phyloP scores from a whole-genome alignment of 2,797 vertebrate genomes.

The Salarias fasciatus region DNA sequence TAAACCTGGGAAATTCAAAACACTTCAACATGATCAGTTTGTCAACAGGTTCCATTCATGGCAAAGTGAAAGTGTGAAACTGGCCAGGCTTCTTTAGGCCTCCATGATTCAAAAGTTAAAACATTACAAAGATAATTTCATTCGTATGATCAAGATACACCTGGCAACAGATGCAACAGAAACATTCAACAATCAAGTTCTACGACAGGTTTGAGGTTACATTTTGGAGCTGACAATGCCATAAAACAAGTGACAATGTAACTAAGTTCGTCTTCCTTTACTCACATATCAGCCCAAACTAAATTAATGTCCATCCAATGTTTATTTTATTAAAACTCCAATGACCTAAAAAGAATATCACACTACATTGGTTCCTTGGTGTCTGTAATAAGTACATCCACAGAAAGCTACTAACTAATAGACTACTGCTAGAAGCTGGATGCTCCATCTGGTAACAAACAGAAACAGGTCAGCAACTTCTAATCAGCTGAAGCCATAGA shows the following conservation, averaged over 20 bases:
- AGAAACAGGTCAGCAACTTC: slow-evolving; percentile 52
- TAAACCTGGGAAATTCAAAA: slow-evolving; percentile 92
- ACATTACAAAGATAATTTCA: slow-evolving; percentile 85
- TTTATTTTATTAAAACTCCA: slow-evolving; percentile 66
- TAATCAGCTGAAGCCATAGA: slow-evolving; percentile 51
- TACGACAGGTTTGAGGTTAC: slow-evolving; percentile 76
- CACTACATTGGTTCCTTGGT: slow-evolving; percentile 53
- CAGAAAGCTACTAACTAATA: slow-evolving; percentile 61
- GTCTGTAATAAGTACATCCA: slow-evolving; percentile 62
- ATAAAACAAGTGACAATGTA: slow-evolving; percentile 73
- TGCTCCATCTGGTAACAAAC: slow-evolving; percentile 57
- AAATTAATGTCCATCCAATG: slow-evolving; percentile 75
- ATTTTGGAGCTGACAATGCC: slow-evolving; percentile 79
- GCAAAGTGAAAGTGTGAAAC: slow-evolving; percentile 81
- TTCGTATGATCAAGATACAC: slow-evolving; percentile 89
- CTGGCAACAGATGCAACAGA: slow-evolving; percentile 95
- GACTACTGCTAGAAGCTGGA: slow-evolving; percentile 56
- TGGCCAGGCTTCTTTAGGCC: slow-evolving; percentile 81
- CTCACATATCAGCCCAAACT: slow-evolving; percentile 77
- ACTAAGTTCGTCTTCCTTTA: slow-evolving; percentile 72
- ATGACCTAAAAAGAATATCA: slow-evolving; percentile 62
- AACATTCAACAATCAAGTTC: slow-evolving; percentile 77
- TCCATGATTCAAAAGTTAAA: slow-evolving; percentile 83
- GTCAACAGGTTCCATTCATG: slow-evolving; percentile 88
- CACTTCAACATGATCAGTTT: slow-evolving; percentile 91